Evolutionary conservation across 2,113 vertebrate species (phyloP), one percentile per base, ranked within the genome.

Genomic region (Isurus oxyrinchus): DNA sequence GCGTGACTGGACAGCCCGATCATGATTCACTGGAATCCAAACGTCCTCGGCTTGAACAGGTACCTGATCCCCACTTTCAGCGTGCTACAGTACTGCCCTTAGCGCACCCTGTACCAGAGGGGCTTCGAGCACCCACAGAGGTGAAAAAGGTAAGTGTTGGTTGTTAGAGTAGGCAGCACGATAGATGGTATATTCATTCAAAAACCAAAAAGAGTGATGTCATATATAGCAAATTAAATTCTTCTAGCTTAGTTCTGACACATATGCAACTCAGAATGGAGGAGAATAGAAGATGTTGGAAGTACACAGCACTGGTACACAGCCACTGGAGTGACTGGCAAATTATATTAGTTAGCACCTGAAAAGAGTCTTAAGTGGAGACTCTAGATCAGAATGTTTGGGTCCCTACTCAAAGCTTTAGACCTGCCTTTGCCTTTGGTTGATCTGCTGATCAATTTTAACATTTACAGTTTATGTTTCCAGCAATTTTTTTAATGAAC

Each of bases 11-110:
- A 88, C 98, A 98, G 96, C 95, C 97, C 44, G 99, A 99, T 81
- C 99, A 99, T 96, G 99, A 99, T 96, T 97, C 97, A 55, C 96
- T 99, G 98, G 99, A 99, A 63, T 97, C 98, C 8, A 99, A 99
- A 97, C 98, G 99, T 93, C 99, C 99, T 61, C 99, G 99, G 96
- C 98, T 99, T 96, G 99, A 99, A 21, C 98, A 98, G 27, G 97
- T 99, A 94, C 97, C 98, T 0, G 99, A 99, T 96, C 96, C 98
- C 87, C 99, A 99, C 97, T 99, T 99, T 97, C 97, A 98, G 96
- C 98, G 99, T 84, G 96, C 98, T 5, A 96, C 97, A 86, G 97
- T 99, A 95, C 96, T 99, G 96, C 98, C 98, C 96, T 97, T 99
- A 97, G 97, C 98, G 93, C 98, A 99, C 97, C 96, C 98, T n/a